Conservation (phyloP, 1,140 invertebrate genomes). For the Neodiprion virginianus region DNA sequence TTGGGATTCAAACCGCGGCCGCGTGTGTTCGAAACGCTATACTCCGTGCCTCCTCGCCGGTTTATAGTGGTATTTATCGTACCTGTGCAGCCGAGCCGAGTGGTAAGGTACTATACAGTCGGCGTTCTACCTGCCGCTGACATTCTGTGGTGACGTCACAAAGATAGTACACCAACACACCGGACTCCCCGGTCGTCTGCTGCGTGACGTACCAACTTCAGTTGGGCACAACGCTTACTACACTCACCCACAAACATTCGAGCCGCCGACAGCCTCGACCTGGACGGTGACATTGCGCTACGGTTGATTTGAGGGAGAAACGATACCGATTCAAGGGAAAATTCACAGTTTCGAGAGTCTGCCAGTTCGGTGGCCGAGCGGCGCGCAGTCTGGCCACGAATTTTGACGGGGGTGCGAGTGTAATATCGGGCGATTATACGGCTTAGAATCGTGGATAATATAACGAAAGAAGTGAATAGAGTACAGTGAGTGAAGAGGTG, state of each 20-base stretch:
- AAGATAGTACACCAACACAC: slow-evolving; percentile 11
- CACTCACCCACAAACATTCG: slow-evolving; percentile 1
- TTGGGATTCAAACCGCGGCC: slow-evolving; percentile 4
- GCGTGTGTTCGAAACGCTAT: not conserved
- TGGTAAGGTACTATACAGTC: not conserved
- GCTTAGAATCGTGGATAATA: no score
- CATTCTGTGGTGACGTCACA: slow-evolving; percentile 13
- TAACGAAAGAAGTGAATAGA: no score
- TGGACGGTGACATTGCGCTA: slow-evolving; percentile 4
- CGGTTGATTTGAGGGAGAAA: not conserved
- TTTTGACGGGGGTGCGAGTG: no score
- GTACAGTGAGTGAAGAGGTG: no score
- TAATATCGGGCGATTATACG: no score
- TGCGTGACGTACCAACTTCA: not conserved
- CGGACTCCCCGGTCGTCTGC: not conserved
- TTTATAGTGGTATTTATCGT: not conserved
- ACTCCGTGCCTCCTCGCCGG: not conserved
- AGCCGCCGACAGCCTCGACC: slow-evolving; percentile 6
- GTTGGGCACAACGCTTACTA: slow-evolving; percentile 1
- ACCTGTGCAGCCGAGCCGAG: not conserved
- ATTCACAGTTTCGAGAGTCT: no score
- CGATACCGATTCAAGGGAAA: no score
- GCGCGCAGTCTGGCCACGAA: no score
- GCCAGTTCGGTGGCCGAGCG: no score
- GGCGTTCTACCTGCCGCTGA: slow-evolving; percentile 7